Conservation (phyloP, 2,888 invertebrate genomes). For the Alsophila aescularia region DNA sequence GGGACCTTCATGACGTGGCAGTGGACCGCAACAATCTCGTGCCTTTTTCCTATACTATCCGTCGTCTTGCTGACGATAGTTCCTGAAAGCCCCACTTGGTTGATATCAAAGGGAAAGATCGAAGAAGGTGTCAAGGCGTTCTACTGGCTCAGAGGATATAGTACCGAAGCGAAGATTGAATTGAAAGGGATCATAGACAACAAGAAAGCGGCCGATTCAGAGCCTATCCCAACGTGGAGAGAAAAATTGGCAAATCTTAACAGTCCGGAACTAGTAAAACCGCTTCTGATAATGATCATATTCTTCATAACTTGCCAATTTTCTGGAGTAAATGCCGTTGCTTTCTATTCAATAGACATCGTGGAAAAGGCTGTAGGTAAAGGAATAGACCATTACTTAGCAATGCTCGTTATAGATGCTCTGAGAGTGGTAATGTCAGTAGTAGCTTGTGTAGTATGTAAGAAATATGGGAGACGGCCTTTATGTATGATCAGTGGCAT, state of each 20-base stretch:
- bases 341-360: slow-evolving; percentile 89
- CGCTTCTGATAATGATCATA: slow-evolving; percentile 85
- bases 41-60: slow-evolving; percentile 78
- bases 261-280: slow-evolving; percentile 83
- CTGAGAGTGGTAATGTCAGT: slow-evolving; percentile 86
- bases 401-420: slow-evolving; percentile 86
- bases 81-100: slow-evolving; percentile 89
- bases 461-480: slow-evolving; percentile 85
- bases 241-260: slow-evolving; percentile 65
- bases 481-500: slow-evolving; percentile 87
- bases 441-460: slow-evolving; percentile 86
- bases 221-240: slow-evolving; percentile 57
- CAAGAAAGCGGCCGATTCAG: slow-evolving; percentile 61
- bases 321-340: slow-evolving; percentile 88
- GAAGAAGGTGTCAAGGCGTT: slow-evolving; percentile 85
- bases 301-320: slow-evolving; percentile 88
- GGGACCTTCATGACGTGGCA: slow-evolving; percentile 87
- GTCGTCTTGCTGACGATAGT: slow-evolving; percentile 79
- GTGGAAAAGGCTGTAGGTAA: slow-evolving; percentile 84
- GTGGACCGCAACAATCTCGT: slow-evolving; percentile 83
- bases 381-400: slow-evolving; percentile 86
- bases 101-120: slow-evolving; percentile 84
- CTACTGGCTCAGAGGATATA: slow-evolving; percentile 84
- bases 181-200: slow-evolving; percentile 76
- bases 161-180: slow-evolving; percentile 78